Conservation (phyloP, 2,797 vertebrate genomes). For the Poeciliopsis turneri region DNA sequence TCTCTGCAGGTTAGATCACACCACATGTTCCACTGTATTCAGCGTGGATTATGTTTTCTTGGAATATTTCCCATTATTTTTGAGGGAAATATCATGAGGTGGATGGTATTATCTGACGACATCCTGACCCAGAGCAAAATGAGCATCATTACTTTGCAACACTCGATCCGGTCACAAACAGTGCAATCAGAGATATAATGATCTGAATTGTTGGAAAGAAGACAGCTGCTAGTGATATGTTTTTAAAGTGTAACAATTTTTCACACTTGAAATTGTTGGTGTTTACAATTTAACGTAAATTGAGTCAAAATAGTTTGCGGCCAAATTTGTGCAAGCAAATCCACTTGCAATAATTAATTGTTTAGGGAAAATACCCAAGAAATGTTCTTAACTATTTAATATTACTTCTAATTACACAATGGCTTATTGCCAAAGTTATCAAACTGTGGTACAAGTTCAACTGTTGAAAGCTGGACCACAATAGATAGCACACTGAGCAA, state of each 20-base stretch:
- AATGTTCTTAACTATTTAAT: not conserved
- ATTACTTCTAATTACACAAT: not conserved
- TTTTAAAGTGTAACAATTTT: not conserved
- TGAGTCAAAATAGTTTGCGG: not conserved
- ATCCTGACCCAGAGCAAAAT: not conserved
- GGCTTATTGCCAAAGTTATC: not conserved
- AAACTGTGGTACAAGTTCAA: not conserved
- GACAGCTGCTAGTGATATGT: not conserved
- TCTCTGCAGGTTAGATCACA: not conserved
- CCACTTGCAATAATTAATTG: not conserved
- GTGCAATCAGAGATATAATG: not conserved
- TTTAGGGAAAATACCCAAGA: not conserved
- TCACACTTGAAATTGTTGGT: not conserved
- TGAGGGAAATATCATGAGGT: not conserved
- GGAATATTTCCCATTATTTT: not conserved
- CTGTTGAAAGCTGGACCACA: not conserved
- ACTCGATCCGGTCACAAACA: not conserved
- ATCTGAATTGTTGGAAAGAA: not conserved
- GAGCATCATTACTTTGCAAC: constrained; percentile 4
- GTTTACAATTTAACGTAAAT: not conserved
- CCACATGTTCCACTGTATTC: not conserved
- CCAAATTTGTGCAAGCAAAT: not conserved
- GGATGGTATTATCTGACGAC: not conserved
- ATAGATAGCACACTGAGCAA: not conserved
- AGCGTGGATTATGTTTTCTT: not conserved